Evolutionary conservation across 2,113 vertebrate species (phyloP).

Genomic region (Pipa parva): DNA sequence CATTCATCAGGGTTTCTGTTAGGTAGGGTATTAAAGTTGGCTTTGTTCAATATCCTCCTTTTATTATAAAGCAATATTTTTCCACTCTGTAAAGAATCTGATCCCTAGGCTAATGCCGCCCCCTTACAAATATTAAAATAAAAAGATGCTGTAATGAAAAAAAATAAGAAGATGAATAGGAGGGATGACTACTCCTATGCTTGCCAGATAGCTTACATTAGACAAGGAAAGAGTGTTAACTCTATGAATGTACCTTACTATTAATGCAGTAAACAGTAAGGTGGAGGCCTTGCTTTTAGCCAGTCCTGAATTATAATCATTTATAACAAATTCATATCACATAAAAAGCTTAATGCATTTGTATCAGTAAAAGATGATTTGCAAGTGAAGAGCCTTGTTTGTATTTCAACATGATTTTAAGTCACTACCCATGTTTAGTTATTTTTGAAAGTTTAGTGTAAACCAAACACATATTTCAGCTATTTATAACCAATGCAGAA

Average conservation of each 20-base stretch:
- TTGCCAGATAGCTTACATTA: conserved; percentile 17
- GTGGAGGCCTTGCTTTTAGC: too few species aligned
- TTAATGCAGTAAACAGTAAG: too few species aligned
- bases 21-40: conserved; percentile 65
- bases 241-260: neutral
- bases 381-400: too few species aligned
- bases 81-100: conserved; percentile 70
- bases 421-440: too few species aligned
- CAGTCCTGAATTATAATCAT: too few species aligned
- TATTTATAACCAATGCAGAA: too few species aligned
- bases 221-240: neutral
- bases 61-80: conserved; percentile 75
- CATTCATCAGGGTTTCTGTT: conserved; percentile 73
- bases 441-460: too few species aligned
- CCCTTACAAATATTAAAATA: conserved; percentile 50
- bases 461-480: too few species aligned
- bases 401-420: too few species aligned
- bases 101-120: conserved; percentile 68
- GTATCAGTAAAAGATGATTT: too few species aligned
- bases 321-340: too few species aligned
- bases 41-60: conserved; percentile 75
- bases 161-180: conserved; percentile 6
- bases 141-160: conserved; percentile 47
- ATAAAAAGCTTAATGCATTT: too few species aligned
- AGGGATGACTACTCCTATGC: neutral